Conservation (phyloP, 2,113 vertebrate species). For the human region DNA sequence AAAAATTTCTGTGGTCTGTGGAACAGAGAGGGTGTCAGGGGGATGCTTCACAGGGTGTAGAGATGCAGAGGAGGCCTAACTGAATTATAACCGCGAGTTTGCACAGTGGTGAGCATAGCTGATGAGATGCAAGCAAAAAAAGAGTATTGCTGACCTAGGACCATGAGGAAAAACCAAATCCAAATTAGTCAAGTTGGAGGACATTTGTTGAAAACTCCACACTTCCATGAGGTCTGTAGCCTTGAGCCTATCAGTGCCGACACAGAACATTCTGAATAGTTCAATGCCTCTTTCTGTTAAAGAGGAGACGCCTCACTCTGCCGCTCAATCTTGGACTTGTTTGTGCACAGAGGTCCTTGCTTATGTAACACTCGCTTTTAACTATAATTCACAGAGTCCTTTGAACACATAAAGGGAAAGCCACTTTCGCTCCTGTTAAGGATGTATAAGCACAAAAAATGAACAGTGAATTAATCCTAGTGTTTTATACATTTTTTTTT, state of each 20-base stretch:
- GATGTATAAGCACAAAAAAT: constrained; percentile 9
- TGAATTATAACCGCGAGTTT: background rate
- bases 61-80: background rate
- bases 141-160: background rate
- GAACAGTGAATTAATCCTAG: constrained; percentile 23
- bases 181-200: background rate
- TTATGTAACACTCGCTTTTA: background rate
- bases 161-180: background rate
- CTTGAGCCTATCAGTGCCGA: background rate
- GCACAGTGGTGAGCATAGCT: background rate
- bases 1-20: background rate
- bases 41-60: background rate
- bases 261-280: background rate
- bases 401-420: background rate
- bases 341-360: background rate
- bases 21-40: background rate
- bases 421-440: background rate
- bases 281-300: background rate
- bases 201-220: background rate
- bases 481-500: background rate
- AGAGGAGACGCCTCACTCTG: background rate
- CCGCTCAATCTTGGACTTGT: background rate
- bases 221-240: background rate
- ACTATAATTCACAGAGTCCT: constrained; percentile 12
- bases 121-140: background rate